Evolutionary conservation across 1,140 invertebrate species (phyloP).

Genomic region (Caligus rogercresseyi): DNA sequence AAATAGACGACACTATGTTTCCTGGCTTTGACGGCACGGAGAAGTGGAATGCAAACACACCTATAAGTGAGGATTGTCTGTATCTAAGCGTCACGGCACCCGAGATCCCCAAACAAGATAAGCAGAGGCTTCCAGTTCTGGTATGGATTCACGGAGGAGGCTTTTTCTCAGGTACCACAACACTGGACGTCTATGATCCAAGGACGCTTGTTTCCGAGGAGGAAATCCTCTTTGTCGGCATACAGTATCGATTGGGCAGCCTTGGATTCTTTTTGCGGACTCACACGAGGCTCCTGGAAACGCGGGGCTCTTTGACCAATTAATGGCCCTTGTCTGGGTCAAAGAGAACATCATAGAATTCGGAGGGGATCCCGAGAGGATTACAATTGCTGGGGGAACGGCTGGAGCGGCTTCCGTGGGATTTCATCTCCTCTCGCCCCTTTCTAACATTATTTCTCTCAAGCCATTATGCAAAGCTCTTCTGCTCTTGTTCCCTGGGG

Average conservation of each 20-base stretch:
- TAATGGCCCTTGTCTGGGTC: constrained; percentile 42
- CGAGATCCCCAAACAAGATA: constrained; percentile 48
- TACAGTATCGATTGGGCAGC: constrained; percentile 71
- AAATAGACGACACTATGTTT: constrained; percentile 73
- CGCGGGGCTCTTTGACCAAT: constrained; percentile 43
- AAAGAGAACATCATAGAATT: constrained; percentile 43
- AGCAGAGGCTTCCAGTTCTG: constrained; percentile 38
- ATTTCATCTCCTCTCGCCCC: constrained; percentile 75
- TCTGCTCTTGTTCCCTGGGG: constrained; percentile 66
- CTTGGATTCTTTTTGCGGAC: constrained; percentile 45
- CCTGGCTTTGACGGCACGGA: constrained; percentile 75
- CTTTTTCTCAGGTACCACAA: constrained; percentile 73
- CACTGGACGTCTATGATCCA: constrained; percentile 69
- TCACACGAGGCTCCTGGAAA: constrained; percentile 42
- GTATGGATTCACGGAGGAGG: constrained; percentile 77
- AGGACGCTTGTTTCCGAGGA: constrained; percentile 60
- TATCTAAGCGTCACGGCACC: constrained; percentile 84
- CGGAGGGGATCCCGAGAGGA: constrained; percentile 41
- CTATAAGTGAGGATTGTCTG: constrained; percentile 76
- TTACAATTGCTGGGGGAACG: constrained; percentile 37
- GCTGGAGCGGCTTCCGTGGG: constrained; percentile 84
- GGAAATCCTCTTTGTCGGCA: constrained; percentile 65
- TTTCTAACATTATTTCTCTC: constrained; percentile 60
- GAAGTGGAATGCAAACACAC: constrained; percentile 87
- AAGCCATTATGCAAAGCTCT: constrained; percentile 40